Evolutionary conservation across 2,797 vertebrate genomes (phyloP).

Genomic region (Centropyge bicolor): DNA sequence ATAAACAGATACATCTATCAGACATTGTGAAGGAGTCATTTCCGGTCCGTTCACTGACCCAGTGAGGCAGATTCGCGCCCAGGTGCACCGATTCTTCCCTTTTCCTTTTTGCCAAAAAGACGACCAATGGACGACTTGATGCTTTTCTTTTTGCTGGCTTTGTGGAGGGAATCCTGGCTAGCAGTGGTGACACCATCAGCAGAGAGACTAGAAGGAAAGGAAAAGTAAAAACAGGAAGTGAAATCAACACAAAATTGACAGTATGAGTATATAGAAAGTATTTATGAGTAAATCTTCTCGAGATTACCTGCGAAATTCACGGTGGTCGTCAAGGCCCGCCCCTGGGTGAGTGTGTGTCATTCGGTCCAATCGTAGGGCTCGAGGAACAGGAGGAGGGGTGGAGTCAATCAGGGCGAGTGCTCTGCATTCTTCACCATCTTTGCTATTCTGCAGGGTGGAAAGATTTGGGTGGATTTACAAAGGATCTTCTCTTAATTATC

Average conservation of each 20-base stretch:
- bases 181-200: conserved; percentile 85
- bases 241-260: not conserved
- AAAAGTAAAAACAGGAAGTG: not conserved
- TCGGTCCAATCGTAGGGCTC: conserved; percentile 91
- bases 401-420: conserved; percentile 91
- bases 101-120: conserved; percentile 95
- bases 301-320: conserved; percentile 87
- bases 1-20: not conserved
- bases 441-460: conserved; percentile 87
- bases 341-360: conserved; percentile 94
- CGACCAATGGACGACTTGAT: conserved; percentile 96
- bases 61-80: conserved; percentile 90
- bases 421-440: conserved; percentile 91
- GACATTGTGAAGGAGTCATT: not conserved
- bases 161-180: conserved; percentile 93
- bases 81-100: conserved; percentile 89
- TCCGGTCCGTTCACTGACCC: conserved; percentile 78
- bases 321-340: conserved; percentile 90
- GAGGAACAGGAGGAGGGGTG: conserved; percentile 89
- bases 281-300: not conserved
- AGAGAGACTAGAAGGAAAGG: conserved; percentile 76
- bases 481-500: not conserved
- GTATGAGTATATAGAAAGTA: not conserved
- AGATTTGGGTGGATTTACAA: not conserved
- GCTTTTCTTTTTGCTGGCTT: conserved; percentile 96